Percentiles rank a stretch among this genome's conserved stretches.
These are phyloP conservation scores for Heterodera filipjevi DNA, from an alignment of 2,888 invertebrate genomes.

Conservation along the genomic window DNA sequence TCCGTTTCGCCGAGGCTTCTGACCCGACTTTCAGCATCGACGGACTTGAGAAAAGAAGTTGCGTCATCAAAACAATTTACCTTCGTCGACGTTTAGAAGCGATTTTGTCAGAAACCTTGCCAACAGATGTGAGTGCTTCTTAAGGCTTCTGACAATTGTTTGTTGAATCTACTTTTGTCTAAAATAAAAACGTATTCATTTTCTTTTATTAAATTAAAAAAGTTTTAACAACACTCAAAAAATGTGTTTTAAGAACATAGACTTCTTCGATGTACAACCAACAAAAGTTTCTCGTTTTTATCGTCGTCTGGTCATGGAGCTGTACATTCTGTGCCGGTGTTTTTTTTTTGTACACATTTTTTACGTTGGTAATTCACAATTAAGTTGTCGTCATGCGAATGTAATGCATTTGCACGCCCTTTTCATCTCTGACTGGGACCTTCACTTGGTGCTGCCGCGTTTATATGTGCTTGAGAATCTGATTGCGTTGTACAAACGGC, in stretches of 20 bases:
- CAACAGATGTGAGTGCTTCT: background rate
- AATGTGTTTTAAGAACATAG: background rate
- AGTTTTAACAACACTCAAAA: too few relatives aligned
- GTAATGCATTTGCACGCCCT: conserved; percentile 48
- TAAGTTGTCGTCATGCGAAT: conserved; percentile 48
- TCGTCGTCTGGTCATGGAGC: conserved; percentile 39
- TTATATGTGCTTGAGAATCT: conserved; percentile 43
- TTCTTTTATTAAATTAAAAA: too few relatives aligned
- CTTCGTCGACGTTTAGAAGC: conserved; percentile 33
- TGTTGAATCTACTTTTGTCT: background rate
- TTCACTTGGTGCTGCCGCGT: conserved; percentile 47
- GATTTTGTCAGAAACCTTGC: conserved; percentile 19
- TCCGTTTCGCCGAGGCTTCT: conserved; percentile 36
- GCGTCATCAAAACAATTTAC: conserved; percentile 42
- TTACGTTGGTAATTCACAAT: background rate
- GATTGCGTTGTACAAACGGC: conserved; percentile 38
- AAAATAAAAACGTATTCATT: too few relatives aligned
- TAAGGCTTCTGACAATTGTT: too few relatives aligned
- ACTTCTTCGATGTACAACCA: background rate
- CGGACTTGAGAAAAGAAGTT: conserved; percentile 34
- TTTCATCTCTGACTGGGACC: conserved; percentile 38
- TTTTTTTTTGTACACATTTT: conserved; percentile 19
- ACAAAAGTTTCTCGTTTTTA: conserved; percentile 30
- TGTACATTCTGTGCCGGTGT: conserved; percentile 42
- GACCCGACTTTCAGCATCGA: conserved; percentile 33